phyloP scores from a whole-genome alignment of 2,113 vertebrate species.

The Anthoscopus minutus region DNA sequence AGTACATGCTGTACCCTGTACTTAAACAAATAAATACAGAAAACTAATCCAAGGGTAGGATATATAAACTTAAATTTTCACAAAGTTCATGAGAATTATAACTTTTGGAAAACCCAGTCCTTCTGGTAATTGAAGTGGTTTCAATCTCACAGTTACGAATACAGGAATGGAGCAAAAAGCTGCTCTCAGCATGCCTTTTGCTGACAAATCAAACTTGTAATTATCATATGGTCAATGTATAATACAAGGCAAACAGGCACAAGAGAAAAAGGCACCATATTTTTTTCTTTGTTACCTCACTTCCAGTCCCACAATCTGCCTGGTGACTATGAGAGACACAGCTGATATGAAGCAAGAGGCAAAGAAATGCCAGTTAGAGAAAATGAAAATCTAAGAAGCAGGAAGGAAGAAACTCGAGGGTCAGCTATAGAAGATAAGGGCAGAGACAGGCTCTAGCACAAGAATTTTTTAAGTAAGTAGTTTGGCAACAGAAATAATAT shows the following conservation, averaged over 20 bases:
- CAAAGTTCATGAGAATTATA: constrained; percentile 10
- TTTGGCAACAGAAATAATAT: background rate
- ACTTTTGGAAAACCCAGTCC: background rate
- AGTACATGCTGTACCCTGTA: background rate
- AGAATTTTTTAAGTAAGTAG: background rate
- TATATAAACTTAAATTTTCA: constrained; percentile 1
- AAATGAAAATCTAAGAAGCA: background rate
- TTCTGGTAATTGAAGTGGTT: background rate
- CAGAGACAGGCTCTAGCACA: background rate
- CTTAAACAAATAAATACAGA: constrained; percentile 53
- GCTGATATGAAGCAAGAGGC: background rate
- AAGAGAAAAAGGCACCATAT: background rate
- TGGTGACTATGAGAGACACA: background rate
- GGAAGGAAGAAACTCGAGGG: background rate
- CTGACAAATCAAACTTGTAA: background rate
- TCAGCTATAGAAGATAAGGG: background rate
- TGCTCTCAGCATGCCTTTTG: background rate
- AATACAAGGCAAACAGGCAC: background rate
- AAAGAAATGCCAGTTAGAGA: background rate
- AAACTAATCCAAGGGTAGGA: constrained; percentile 4
- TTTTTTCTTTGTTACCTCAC: background rate
- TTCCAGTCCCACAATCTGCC: background rate
- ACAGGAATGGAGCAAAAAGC: background rate
- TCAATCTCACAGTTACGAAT: background rate
- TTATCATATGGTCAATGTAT: background rate